A percentile compares a stretch with the other conserved stretches of the same genome.
These are phyloP conservation scores for Apantesis nais DNA, from an alignment of 2,888 invertebrate species.

Conservation along the genomic window DNA sequence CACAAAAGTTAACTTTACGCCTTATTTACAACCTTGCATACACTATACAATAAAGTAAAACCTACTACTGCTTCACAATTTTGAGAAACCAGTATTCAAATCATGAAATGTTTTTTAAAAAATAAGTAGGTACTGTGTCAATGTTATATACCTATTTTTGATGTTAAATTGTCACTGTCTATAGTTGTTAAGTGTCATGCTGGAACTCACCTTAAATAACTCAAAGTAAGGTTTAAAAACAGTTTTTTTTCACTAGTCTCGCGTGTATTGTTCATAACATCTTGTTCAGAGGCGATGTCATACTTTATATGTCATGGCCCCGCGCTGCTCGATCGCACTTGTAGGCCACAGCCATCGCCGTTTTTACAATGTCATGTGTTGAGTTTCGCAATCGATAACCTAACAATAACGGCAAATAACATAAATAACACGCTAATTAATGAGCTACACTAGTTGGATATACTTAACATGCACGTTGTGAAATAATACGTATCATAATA, in stretches of 20 bases:
- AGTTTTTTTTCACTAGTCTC: constrained; percentile 54
- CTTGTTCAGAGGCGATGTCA: constrained; percentile 69
- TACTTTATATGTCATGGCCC: constrained; percentile 81
- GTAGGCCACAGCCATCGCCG: constrained; percentile 80
- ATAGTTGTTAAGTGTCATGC: constrained; percentile 10
- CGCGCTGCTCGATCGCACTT: constrained; percentile 80
- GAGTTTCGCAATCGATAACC: constrained; percentile 74
- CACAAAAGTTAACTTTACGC: constrained; percentile 44
- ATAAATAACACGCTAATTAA: constrained; percentile 50
- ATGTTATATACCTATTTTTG: not conserved
- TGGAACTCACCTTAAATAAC: constrained; percentile 27
- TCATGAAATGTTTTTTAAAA: not conserved
- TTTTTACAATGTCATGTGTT: constrained; percentile 84
- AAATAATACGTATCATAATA: constrained; percentile 14
- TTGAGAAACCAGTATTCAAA: not conserved
- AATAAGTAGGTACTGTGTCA: not conserved
- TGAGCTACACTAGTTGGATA: constrained; percentile 37
- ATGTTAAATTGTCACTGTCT: not conserved
- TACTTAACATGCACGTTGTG: constrained; percentile 13
- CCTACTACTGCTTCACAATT: not conserved
- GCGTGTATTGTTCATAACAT: constrained; percentile 70
- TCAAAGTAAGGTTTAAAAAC: constrained; percentile 41
- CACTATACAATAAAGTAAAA: constrained; percentile 1
- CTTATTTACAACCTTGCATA: not conserved
- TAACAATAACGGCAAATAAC: constrained; percentile 68